Conservation (phyloP, 2,888 invertebrate species). For the Tipula vernalis region DNA sequence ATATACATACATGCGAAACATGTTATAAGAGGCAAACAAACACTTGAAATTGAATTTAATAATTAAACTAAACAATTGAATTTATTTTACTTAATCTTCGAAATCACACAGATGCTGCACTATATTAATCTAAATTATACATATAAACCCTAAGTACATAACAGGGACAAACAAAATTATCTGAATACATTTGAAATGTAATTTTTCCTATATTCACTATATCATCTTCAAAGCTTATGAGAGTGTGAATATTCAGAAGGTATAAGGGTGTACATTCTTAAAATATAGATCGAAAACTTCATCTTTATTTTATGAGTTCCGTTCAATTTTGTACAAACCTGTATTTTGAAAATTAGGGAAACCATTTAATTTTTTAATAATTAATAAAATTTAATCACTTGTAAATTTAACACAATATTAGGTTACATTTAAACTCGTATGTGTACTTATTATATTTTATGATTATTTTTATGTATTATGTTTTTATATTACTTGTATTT, state of each 20-base stretch:
- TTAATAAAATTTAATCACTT: neutral
- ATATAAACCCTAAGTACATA: no score
- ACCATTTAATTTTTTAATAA: neutral
- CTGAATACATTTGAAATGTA: no score
- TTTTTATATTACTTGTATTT: neutral
- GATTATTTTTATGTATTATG: neutral
- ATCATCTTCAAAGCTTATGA: no score
- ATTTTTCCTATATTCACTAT: no score
- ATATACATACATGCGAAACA: no score
- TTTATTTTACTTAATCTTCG: neutral
- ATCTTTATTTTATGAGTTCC: no score
- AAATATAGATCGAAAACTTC: no score
- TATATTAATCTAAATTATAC: neutral
- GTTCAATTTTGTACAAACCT: neutral
- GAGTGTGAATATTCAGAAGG: no score
- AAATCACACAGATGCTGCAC: neutral
- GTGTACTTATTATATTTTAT: neutral
- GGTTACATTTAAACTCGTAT: neutral
- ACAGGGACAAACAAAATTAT: no score
- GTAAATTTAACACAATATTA: neutral
- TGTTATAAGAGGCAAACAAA: neutral
- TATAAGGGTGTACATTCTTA: no score
- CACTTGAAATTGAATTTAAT: neutral
- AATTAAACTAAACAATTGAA: neutral
- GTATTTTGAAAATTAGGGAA: neutral